Evolutionary conservation across 1,140 invertebrate genomes (phyloP).

Genomic region (Cydia pomonella): DNA sequence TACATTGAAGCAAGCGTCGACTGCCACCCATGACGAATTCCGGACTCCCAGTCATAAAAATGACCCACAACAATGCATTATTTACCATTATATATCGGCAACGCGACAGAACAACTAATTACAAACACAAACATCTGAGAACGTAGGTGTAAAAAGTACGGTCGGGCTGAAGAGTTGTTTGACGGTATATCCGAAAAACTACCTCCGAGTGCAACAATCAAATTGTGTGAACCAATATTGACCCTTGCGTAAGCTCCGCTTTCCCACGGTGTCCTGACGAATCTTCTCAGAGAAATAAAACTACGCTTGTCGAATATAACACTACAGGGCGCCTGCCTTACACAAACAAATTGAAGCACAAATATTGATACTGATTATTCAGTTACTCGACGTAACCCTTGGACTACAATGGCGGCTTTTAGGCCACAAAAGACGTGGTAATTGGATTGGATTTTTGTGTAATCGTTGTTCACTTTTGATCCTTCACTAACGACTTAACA

Average conservation of each 20-base stretch:
- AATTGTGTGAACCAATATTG: slow-evolving; percentile 65
- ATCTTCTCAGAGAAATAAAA: slow-evolving; percentile 62
- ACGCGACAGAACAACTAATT: slow-evolving; percentile 72
- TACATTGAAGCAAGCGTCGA: slow-evolving; percentile 37
- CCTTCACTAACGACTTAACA: slow-evolving; percentile 56
- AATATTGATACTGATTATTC: slow-evolving; percentile 72
- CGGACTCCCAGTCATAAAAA: slow-evolving; percentile 67
- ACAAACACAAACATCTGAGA: slow-evolving; percentile 65
- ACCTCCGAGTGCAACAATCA: slow-evolving; percentile 61
- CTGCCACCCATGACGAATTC: slow-evolving; percentile 73
- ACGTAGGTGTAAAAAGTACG: slow-evolving; percentile 73
- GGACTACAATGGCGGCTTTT: slow-evolving; percentile 68
- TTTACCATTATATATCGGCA: slow-evolving; percentile 78
- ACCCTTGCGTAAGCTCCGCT: slow-evolving; percentile 57
- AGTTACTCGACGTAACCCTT: slow-evolving; percentile 43
- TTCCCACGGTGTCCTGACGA: slow-evolving; percentile 72
- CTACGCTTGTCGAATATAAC: slow-evolving; percentile 52
- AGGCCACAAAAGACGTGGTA: slow-evolving; percentile 69
- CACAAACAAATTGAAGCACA: slow-evolving; percentile 68
- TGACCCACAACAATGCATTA: slow-evolving; percentile 78
- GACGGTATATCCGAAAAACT: slow-evolving; percentile 59
- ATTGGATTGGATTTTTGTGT: slow-evolving; percentile 68
- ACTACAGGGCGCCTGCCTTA: slow-evolving; percentile 62
- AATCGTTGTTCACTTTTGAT: slow-evolving; percentile 59
- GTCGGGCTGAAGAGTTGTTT: slow-evolving; percentile 58